Percentiles rank a stretch among this genome's conserved stretches.
Conservation (phyloP, 2,797 vertebrate species). For the Rhabdophis nuchalis region DNA sequence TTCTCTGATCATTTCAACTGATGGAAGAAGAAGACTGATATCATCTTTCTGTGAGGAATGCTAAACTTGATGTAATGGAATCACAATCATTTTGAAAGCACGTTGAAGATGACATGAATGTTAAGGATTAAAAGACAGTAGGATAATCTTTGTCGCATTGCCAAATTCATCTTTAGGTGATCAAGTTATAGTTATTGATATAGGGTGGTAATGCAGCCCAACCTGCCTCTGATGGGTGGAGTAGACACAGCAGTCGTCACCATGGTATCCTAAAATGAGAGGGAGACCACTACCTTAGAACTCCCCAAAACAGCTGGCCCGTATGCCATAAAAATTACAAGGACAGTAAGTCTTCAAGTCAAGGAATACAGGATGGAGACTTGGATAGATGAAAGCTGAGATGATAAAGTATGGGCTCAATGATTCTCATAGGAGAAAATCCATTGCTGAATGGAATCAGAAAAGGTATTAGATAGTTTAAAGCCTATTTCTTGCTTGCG, state of each 20-base stretch:
- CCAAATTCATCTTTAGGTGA: neutral
- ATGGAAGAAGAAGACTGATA: neutral
- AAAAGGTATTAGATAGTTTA: neutral
- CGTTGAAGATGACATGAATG: neutral
- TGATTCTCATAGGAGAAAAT: neutral
- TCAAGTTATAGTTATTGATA: neutral
- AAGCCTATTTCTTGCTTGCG: neutral
- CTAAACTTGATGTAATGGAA: neutral
- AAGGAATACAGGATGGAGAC: neutral
- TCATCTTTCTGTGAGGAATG: neutral
- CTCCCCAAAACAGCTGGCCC: neutral
- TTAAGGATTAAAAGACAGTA: neutral
- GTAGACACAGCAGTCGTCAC: neutral
- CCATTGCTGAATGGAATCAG: neutral
- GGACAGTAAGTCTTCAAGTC: neutral
- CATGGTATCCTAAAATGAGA: neutral
- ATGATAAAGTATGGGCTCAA: neutral
- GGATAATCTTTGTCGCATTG: neutral
- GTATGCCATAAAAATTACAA: neutral
- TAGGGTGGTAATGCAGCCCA: neutral
- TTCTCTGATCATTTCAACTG: neutral
- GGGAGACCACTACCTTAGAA: neutral
- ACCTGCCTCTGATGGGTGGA: neutral
- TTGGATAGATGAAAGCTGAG: neutral
- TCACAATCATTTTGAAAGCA: neutral